Percentiles rank a stretch among this genome's conserved stretches.
Evolutionary conservation across 2,888 invertebrate genomes (phyloP).

Genomic region (Cryptus armator): DNA sequence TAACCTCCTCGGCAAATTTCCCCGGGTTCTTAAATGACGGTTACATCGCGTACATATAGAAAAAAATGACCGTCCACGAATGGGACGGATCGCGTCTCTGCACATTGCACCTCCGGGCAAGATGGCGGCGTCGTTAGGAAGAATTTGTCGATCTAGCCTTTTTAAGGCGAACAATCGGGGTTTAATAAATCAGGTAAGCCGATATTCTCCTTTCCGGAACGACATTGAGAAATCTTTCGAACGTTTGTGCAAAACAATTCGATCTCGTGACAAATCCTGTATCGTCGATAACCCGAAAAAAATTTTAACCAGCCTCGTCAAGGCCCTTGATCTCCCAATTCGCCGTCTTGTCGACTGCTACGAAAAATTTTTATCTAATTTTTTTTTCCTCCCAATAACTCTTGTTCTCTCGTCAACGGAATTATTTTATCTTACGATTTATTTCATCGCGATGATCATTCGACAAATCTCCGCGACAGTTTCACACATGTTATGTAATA

Average conservation of each 20-base stretch:
- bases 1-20: neutral
- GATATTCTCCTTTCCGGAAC: slow-evolving; percentile 60
- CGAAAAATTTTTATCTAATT: slow-evolving; percentile 69
- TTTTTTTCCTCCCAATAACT: slow-evolving; percentile 57
- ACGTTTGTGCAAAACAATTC: neutral
- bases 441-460: neutral
- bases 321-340: slow-evolving; percentile 39
- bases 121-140: slow-evolving; percentile 95
- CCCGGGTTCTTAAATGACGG: neutral
- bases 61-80: slow-evolving; percentile 34
- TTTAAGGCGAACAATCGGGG: slow-evolving; percentile 90
- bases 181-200: slow-evolving; percentile 90
- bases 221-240: neutral
- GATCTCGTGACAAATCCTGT: neutral
- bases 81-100: slow-evolving; percentile 59
- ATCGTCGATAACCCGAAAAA: neutral
- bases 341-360: slow-evolving; percentile 81
- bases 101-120: slow-evolving; percentile 86
- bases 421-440: neutral
- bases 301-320: neutral
- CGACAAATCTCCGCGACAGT: slow-evolving; percentile 59
- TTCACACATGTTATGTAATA: slow-evolving; percentile 80
- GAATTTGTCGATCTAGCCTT: slow-evolving; percentile 93
- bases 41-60: neutral
- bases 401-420: slow-evolving; percentile 18